Evolutionary conservation across 2,888 invertebrate species (phyloP), one percentile per base, ranked within the genome.

Genomic region (Macrophya alboannulata): DNA sequence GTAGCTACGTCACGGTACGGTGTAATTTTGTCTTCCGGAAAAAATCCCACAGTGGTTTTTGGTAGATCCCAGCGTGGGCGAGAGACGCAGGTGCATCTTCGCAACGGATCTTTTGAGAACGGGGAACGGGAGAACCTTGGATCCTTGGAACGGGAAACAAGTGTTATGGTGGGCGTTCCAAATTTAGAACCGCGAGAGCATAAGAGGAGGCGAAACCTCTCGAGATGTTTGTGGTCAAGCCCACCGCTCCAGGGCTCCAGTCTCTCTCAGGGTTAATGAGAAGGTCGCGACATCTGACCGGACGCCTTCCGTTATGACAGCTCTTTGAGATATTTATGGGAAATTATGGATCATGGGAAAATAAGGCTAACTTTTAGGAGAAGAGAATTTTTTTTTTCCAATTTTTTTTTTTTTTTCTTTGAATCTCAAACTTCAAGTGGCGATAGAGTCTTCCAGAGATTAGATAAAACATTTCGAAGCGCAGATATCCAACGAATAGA

Each of bases 281-380:
- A 88, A 92, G 92, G 92, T 92, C 91, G 88, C 87, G 90, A 90
- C 91, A 91, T 91, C 88, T 91, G 91, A 92, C 91, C 90, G 89
- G 89, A 89, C 90, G 89, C 90, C 90, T 90, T 91, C 90, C 91
- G 91, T 90, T 91, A 91, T 91, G 92, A 92, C 92, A 92, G 91
- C 89, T 90, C 90, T 84, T 86, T 85, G 84, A 85, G 88, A 90
- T 91, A 90, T 90, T 92, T 91, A 90, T 92, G 90, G 90, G 91
- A 92, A 92, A 90, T 89, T 88, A 87, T 88, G 89, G 88, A 90
- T 89, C 90, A 91, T 91, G 92, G 89, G 91, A 92, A 91, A 90
- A 68, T 25, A 37, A 68, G 62, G 31, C 12, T 37, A 31, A 68
- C 37, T 37, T 68, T 15, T 2, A 12, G 37, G n/a, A 55, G 6